Evolutionary conservation across 2,888 invertebrate genomes (phyloP), one percentile per base, ranked within the genome.

Genomic region (Acanthacorydalis orientalis): DNA sequence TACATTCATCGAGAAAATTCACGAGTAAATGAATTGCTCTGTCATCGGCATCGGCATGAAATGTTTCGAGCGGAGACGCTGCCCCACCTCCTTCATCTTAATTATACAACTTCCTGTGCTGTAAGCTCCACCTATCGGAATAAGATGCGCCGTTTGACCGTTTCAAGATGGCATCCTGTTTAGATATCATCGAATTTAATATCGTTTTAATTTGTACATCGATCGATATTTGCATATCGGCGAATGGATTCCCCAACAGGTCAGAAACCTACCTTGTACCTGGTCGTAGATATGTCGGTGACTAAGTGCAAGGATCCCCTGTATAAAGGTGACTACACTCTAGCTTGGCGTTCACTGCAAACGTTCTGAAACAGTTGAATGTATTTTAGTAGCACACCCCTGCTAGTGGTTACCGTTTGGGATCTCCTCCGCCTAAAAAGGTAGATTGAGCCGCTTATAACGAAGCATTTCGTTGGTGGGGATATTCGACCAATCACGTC

Each of bases 351-450:
- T 23, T 23, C 23, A 23, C 23, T 23, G 23, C 23, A 23, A 23
- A 23, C 23, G 23, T 23, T 42, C 42, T 41, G 32, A 34, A 31
- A 35, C 34, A 14, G 31, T 46, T 39, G 46, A 39, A 54, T 55
- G 56, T 63, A 63, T 63, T 64, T 63, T 59, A 54, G 59, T 51
- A 50, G 46, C 47, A 42, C 48, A 23, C 58, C 59, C 54, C 53
- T 55, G 55, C 55, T 51, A 31, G 48, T 53, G 54, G 59, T 57
- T 54, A 56, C 55, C 57, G 55, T 55, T 56, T 56, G 59, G 56
- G 54, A 59, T 58, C 59, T 59, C 62, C 69, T 73, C 72, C 72
- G 67, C 74, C 74, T 73, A 75, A 75, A 75, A 75, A 72, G 75
- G 75, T 73, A 74, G 74, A 74, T 69, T 63, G 67, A 61, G 65